These are phyloP conservation scores for Byasa hedistus DNA, from an alignment of 2,888 invertebrate species.

Conservation along the genomic window DNA sequence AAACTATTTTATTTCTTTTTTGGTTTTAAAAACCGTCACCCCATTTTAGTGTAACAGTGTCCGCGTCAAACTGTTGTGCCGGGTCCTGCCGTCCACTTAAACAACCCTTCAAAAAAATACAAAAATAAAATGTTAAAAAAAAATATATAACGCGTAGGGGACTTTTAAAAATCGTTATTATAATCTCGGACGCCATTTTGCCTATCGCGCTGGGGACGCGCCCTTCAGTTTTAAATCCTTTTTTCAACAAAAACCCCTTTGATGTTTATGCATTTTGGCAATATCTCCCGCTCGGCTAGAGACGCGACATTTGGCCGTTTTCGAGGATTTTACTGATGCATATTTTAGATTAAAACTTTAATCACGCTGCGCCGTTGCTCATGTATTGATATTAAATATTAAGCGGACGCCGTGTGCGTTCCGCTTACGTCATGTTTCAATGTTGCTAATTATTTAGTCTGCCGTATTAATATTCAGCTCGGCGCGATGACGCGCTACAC, in stretches of 20 bases:
- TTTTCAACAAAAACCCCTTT: constrained; percentile 76
- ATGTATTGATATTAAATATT: constrained; percentile 17
- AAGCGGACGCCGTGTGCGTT: background rate
- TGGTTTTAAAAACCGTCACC: constrained; percentile 23
- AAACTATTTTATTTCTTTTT: background rate
- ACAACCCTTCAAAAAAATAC: constrained; percentile 71
- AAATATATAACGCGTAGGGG: constrained; percentile 52
- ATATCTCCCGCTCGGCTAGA: constrained; percentile 71
- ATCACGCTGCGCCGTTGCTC: constrained; percentile 43
- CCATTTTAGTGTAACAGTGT: constrained; percentile 49
- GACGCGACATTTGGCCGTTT: constrained; percentile 73
- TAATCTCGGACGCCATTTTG: constrained; percentile 79
- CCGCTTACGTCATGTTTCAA: background rate
- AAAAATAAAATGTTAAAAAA: constrained; percentile 48
- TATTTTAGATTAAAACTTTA: constrained; percentile 74
- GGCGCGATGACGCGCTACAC: constrained; percentile 21
- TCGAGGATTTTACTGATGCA: constrained; percentile 72
- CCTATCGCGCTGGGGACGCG: constrained; percentile 67
- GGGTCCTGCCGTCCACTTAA: constrained; percentile 70
- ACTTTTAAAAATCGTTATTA: constrained; percentile 78
- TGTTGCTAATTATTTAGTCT: constrained; percentile 23
- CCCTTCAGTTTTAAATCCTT: constrained; percentile 77
- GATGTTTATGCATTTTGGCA: constrained; percentile 77
- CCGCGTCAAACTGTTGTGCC: constrained; percentile 70
- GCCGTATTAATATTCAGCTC: constrained; percentile 10